These are phyloP conservation scores for Callaeas wilsoni DNA, from an alignment of 2,113 vertebrate species.

Conservation along the genomic window DNA sequence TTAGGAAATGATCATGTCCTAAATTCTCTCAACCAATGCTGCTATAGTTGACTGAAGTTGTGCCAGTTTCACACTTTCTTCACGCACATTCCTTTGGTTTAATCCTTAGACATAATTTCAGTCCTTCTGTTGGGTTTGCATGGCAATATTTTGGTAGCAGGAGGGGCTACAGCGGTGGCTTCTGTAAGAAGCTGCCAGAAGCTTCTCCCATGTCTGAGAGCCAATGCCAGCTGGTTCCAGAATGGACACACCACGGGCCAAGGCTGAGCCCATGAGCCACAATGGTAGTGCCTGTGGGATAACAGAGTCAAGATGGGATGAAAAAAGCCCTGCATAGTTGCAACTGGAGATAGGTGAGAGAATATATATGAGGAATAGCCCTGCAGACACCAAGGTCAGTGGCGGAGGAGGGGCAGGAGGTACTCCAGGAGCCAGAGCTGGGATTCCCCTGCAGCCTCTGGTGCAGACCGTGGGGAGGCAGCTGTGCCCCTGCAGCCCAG, in stretches of 20 bases:
- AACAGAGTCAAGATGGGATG: neutral
- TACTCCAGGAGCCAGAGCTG: neutral
- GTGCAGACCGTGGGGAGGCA: neutral
- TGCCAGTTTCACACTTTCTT: neutral
- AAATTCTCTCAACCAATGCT: neutral
- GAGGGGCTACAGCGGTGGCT: neutral
- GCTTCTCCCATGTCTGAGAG: neutral
- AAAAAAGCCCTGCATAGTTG: neutral
- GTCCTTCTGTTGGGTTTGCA: neutral
- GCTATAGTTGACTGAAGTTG: neutral
- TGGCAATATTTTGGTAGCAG: neutral
- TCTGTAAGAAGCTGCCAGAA: neutral
- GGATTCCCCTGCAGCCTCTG: neutral
- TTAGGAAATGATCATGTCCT: neutral
- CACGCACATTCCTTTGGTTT: neutral
- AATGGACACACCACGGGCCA: neutral
- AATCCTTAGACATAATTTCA: neutral
- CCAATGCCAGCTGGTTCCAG: neutral
- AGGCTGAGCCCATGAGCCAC: neutral
- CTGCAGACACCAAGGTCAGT: neutral
- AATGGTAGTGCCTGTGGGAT: neutral
- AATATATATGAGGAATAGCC: neutral
- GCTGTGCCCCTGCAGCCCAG: neutral
- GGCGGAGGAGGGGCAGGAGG: neutral
- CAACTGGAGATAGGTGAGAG: neutral